Conservation (phyloP, 2,888 invertebrate genomes). For the Ochropacha duplaris region DNA sequence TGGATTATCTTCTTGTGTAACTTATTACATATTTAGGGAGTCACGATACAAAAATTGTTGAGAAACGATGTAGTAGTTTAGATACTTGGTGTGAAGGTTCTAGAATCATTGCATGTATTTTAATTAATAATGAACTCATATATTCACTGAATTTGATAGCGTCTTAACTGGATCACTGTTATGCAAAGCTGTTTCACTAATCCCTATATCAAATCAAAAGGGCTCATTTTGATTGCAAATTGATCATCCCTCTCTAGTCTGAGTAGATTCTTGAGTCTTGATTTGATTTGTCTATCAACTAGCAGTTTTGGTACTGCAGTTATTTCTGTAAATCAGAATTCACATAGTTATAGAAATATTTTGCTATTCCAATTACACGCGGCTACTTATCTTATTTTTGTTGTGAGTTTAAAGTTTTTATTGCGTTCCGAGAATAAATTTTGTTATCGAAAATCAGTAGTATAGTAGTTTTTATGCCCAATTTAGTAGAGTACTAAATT, state of each 20-base stretch:
- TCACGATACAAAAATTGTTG: too few species aligned
- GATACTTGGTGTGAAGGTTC: too few species aligned
- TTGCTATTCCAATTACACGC: too few species aligned
- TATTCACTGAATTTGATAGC: neutral
- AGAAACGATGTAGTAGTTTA: too few species aligned
- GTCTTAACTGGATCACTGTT: slow-evolving; percentile 17
- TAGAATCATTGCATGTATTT: neutral
- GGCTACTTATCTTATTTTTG: too few species aligned
- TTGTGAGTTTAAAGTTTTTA: too few species aligned
- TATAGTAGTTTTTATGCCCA: too few species aligned
- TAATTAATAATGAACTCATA: neutral
- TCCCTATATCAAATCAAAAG: slow-evolving; percentile 23
- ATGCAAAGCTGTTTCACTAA: slow-evolving; percentile 31
- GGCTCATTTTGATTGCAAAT: slow-evolving; percentile 66
- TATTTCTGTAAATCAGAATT: neutral
- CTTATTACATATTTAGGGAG: too few species aligned
- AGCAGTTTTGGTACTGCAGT: slow-evolving; percentile 6
- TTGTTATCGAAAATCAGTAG: too few species aligned
- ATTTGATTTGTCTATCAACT: slow-evolving; percentile 21
- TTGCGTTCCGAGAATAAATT: too few species aligned
- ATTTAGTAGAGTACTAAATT: too few species aligned
- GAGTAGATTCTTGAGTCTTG: slow-evolving; percentile 26
- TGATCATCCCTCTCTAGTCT: slow-evolving; percentile 48
- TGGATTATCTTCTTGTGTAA: too few species aligned
- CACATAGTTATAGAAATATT: neutral